phyloP scores from a whole-genome alignment of 1,140 invertebrate species.

The Heliconius hermathena region DNA sequence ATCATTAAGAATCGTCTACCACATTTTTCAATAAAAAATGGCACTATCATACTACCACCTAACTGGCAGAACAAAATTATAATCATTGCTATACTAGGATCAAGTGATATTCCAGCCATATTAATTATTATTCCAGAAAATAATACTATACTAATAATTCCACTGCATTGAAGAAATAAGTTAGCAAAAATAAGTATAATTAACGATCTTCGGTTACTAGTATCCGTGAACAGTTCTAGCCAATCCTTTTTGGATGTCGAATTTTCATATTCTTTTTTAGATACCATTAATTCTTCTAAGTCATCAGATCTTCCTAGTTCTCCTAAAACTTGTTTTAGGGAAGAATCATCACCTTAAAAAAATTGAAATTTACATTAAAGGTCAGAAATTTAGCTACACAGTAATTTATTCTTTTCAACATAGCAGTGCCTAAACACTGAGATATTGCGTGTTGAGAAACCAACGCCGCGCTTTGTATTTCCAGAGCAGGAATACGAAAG shows the following conservation, averaged over 20 bases:
- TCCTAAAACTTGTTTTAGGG: constrained; percentile 19
- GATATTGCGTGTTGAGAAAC: no score
- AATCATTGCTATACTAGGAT: constrained; percentile 48
- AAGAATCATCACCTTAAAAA: constrained; percentile 38
- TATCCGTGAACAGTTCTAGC: constrained; percentile 44
- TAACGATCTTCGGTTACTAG: constrained; percentile 47
- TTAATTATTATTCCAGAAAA: constrained; percentile 78
- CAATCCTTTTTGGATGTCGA: constrained; percentile 40
- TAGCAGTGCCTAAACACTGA: no score
- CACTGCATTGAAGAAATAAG: constrained; percentile 65
- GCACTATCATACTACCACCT: constrained; percentile 54
- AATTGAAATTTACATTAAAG: not conserved
- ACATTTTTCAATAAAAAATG: constrained; percentile 78
- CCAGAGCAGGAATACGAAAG: no score
- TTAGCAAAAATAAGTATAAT: constrained; percentile 43
- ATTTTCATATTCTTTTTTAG: constrained; percentile 32
- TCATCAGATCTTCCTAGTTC: constrained; percentile 41
- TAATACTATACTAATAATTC: constrained; percentile 78
- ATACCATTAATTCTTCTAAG: constrained; percentile 34
- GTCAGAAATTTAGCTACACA: not conserved
- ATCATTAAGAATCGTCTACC: constrained; percentile 80
- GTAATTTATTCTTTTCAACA: no score
- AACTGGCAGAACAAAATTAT: constrained; percentile 75
- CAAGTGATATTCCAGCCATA: constrained; percentile 47
- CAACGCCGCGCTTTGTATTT: no score